A percentile compares a stretch with the other conserved stretches of the same genome.
phyloP scores from a whole-genome alignment of 2,797 vertebrate species.

The Alfaro cultratus region DNA sequence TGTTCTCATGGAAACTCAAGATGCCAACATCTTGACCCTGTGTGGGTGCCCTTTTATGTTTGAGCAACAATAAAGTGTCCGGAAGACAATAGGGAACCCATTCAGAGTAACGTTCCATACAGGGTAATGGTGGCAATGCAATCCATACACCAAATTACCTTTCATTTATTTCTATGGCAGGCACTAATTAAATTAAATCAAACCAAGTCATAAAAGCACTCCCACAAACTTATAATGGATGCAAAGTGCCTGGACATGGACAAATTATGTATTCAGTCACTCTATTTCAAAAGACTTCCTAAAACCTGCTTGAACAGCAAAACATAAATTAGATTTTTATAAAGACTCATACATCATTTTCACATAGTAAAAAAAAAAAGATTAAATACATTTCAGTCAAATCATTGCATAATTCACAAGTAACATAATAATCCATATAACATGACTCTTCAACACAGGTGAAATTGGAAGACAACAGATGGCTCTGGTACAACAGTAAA shows the following conservation, averaged over 20 bases:
- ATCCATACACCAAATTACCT: background rate
- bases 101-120: background rate
- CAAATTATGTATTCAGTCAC: background rate
- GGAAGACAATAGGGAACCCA: background rate
- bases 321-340: conserved; percentile 1
- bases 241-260: conserved; percentile 7
- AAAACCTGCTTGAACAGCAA: background rate
- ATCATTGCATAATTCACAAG: conserved; percentile 29
- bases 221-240: conserved; percentile 1
- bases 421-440: conserved; percentile 43
- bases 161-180: background rate
- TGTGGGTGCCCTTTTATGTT: background rate
- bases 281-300: background rate
- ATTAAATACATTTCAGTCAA: conserved; percentile 15
- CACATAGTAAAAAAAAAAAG: conserved; percentile 6
- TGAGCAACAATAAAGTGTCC: background rate
- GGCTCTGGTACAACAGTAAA: conserved; percentile 33
- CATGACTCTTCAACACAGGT: conserved; percentile 21
- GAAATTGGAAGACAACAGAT: conserved; percentile 29
- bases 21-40: background rate
- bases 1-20: too few species aligned
- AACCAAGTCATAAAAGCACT: conserved; percentile 5
- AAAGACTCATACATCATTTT: conserved; percentile 14
- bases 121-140: background rate
- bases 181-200: conserved; percentile 1